phyloP scores from a whole-genome alignment of 2,797 vertebrate species.

The Euphonia xanthogaster region DNA sequence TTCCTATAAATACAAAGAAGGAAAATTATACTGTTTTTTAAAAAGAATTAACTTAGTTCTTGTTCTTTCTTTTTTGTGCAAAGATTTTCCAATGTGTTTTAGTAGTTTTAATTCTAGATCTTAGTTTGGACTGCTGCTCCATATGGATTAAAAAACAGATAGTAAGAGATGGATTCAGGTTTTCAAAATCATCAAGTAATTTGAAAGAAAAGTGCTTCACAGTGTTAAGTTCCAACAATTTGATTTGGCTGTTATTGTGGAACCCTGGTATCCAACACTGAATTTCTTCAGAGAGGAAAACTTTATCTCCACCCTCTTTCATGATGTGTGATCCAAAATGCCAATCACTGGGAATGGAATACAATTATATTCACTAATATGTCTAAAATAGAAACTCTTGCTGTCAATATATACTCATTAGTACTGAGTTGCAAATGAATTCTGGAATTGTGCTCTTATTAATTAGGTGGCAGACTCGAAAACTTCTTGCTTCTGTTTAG shows the following conservation, averaged over 20 bases:
- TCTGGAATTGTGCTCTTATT: constrained; percentile 75
- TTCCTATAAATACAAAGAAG: neutral
- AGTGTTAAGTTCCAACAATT: constrained; percentile 52
- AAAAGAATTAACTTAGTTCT: neutral
- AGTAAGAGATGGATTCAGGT: constrained; percentile 11
- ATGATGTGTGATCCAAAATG: constrained; percentile 68
- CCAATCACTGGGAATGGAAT: constrained; percentile 68
- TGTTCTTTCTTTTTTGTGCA: neutral
- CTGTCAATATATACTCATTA: constrained; percentile 73
- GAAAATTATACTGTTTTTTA: fast-evolving
- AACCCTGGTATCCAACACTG: constrained; percentile 46
- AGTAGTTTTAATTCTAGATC: constrained; percentile 25
- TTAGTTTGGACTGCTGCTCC: constrained; percentile 19
- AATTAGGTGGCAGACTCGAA: constrained; percentile 69
- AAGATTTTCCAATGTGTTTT: neutral
- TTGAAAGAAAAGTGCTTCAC: constrained; percentile 45
- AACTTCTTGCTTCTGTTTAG: constrained; percentile 48
- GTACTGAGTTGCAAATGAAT: constrained; percentile 68
- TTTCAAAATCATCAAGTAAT: constrained; percentile 51
- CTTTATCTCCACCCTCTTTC: constrained; percentile 63
- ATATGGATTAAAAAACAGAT: constrained; percentile 46
- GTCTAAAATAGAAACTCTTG: constrained; percentile 72
- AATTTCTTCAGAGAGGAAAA: constrained; percentile 61
- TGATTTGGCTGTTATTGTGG: constrained; percentile 40
- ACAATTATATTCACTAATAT: constrained; percentile 73